A percentile compares a stretch with the other conserved stretches of the same genome.
These are phyloP conservation scores for Pentalonia nigronervosa DNA, from an alignment of 1,140 invertebrate species.

Conservation along the genomic window DNA sequence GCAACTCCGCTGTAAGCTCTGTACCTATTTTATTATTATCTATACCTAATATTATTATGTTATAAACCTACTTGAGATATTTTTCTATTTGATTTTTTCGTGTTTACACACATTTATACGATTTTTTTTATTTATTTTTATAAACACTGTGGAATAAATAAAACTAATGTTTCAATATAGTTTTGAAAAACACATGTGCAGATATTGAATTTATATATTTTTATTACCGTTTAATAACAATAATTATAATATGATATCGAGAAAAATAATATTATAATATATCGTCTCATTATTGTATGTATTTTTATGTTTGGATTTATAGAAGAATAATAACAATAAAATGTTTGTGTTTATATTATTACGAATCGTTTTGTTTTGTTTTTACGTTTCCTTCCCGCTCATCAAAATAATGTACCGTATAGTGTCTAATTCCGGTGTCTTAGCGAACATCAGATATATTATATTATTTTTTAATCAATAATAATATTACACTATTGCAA, in stretches of 20 bases:
- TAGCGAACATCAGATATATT: not conserved
- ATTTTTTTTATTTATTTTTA: not conserved
- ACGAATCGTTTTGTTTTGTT: not conserved
- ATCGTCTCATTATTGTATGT: constrained; percentile 7
- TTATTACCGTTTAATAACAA: not conserved
- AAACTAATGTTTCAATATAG: not conserved
- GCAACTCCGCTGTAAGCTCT: not conserved
- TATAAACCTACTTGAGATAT: not conserved
- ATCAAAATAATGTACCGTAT: not conserved
- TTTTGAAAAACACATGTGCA: not conserved
- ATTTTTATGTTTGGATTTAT: constrained; percentile 1
- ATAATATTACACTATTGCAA: not conserved
- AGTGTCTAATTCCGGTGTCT: not conserved
- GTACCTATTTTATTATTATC: not conserved
- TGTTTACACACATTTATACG: not conserved
- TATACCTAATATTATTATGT: not conserved
- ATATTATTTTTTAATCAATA: not conserved
- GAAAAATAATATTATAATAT: not conserved
- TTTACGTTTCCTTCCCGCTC: not conserved
- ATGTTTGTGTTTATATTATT: constrained; percentile 24
- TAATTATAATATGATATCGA: not conserved
- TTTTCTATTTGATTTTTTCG: not conserved
- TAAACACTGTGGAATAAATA: not conserved
- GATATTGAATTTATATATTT: not conserved
- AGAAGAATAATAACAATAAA: constrained; percentile 26